Evolutionary conservation across 2,888 invertebrate species (phyloP).

Genomic region (Acleris emargana): DNA sequence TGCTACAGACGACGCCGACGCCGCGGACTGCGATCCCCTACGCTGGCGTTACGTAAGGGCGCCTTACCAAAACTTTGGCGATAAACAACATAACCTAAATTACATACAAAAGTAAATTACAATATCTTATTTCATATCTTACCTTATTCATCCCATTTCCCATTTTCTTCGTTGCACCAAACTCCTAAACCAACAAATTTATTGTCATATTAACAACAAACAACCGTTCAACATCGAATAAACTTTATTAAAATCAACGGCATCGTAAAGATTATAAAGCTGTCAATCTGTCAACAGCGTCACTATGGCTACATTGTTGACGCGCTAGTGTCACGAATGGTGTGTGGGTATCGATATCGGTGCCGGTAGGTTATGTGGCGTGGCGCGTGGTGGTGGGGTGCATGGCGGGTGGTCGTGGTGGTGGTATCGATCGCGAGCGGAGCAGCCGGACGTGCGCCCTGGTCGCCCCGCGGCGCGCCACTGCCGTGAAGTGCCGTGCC

Average conservation of each 20-base stretch:
- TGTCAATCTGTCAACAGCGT: slow-evolving; percentile 77
- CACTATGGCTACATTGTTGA: slow-evolving; percentile 83
- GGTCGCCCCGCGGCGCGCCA: slow-evolving; percentile 66
- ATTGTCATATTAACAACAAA: slow-evolving; percentile 59
- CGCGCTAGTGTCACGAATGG: slow-evolving; percentile 66
- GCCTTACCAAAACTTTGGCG: slow-evolving; percentile 21
- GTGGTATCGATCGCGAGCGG: slow-evolving; percentile 45
- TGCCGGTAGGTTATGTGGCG: slow-evolving; percentile 45
- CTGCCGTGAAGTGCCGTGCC: slow-evolving; percentile 64
- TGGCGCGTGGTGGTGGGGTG: slow-evolving; percentile 33
- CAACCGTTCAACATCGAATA: slow-evolving; percentile 52
- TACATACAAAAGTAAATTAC: not conserved
- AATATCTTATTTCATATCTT: slow-evolving; percentile 50
- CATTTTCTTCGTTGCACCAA: slow-evolving; percentile 72
- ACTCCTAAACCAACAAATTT: slow-evolving; percentile 53
- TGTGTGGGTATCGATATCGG: slow-evolving; percentile 46
- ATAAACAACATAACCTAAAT: slow-evolving; percentile 11
- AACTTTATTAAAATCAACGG: slow-evolving; percentile 56
- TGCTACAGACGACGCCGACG: slow-evolving; percentile 42
- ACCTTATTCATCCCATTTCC: slow-evolving; percentile 97
- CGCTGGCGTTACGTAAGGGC: slow-evolving; percentile 53
- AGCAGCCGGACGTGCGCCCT: slow-evolving; percentile 51
- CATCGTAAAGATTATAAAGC: slow-evolving; percentile 47
- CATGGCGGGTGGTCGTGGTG: slow-evolving; percentile 34
- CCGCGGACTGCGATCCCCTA: slow-evolving; percentile 43